Evolutionary conservation across 2,113 vertebrate species (phyloP), one percentile per base, ranked within the genome.

Genomic region (Seriola rivoliana): DNA sequence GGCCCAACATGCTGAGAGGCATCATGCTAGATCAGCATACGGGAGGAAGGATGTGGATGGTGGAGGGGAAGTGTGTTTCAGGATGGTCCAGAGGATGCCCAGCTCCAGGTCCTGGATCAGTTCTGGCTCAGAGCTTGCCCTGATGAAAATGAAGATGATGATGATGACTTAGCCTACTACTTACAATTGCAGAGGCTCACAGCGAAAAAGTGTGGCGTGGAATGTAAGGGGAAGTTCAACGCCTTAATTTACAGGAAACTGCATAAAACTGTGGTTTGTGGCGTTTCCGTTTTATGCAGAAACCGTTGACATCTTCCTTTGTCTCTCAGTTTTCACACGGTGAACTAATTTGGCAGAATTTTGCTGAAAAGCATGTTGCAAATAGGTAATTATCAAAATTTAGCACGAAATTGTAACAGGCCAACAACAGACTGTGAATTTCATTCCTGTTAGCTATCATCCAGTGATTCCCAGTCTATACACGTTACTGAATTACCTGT

Each of bases 221-320:
- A 21, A 34, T 4, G 14, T 4, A 7, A 65, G 13, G 0, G 80
- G 42, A 85, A 88, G 88, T 21, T 50, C 57, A 38, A 59, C 82
- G 25, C 78, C 71, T 71, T 5, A 1, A 0, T 76, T n/a, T 1
- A 85, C 83, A 91, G 73, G 87, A 93, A 93, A 58, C 19, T 38
- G 63, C 17, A 3, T 7, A 1, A 1, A 66, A 54, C 32, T n/a
- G n/a, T n/a, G n/a, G n/a, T n/a, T n/a, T n/a, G n/a, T n/a, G n/a
- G n/a, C n/a, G n/a, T n/a, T n/a, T n/a, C n/a, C 10, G 0, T 8
- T 8, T 8, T 10, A 2, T 66, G 25, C 4, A 29, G 23, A 40
- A 68, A 67, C 65, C 3, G 25, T 34, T 46, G 14, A 23, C 57
- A 4, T 55, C 59, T 64, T 17, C 63, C 12, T 10, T 4, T 52